Evolutionary conservation across 1,140 invertebrate species (phyloP), one percentile per base, ranked within the genome.

Genomic region (Elysia chlorotica): DNA sequence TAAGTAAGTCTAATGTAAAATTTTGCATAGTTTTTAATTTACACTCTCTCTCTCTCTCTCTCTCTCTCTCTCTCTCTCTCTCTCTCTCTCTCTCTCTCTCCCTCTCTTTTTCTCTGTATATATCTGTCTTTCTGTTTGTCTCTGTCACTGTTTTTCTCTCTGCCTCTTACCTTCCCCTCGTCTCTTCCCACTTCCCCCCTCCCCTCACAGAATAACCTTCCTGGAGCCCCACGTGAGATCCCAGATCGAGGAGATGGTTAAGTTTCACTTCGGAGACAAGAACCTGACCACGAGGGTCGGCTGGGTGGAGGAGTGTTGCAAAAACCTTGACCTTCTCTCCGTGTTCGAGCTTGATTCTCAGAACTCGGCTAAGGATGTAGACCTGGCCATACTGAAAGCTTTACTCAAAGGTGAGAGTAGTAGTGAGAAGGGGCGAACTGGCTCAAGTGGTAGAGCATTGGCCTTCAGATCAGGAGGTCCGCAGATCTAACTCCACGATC

Each of bases 391-490:
- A 41, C 68, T 88, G 6, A 81, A 86, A 65, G 85, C 86, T 54
- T 75, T 88, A 6, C 75, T 88, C 0, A 88, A 86, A 85, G 86
- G 86, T 85, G 41, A 48, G 41, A n/a, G 41, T n/a, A n/a, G n/a
- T n/a, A n/a, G n/a, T n/a, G n/a, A n/a, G n/a, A n/a, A n/a, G n/a
- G n/a, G n/a, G n/a, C n/a, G n/a, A n/a, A n/a, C n/a, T n/a, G n/a
- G n/a, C n/a, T n/a, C n/a, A n/a, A n/a, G n/a, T n/a, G n/a, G n/a
- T n/a, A n/a, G n/a, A n/a, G n/a, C n/a, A n/a, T n/a, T n/a, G n/a
- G n/a, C n/a, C n/a, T n/a, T n/a, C n/a, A n/a, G n/a, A n/a, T n/a
- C n/a, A n/a, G n/a, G n/a, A n/a, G n/a, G n/a, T n/a, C n/a, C n/a
- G n/a, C n/a, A n/a, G n/a, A n/a, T n/a, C n/a, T n/a, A n/a, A n/a